phyloP scores from a whole-genome alignment of 2,797 vertebrate species.

The Masticophis lateralis region DNA sequence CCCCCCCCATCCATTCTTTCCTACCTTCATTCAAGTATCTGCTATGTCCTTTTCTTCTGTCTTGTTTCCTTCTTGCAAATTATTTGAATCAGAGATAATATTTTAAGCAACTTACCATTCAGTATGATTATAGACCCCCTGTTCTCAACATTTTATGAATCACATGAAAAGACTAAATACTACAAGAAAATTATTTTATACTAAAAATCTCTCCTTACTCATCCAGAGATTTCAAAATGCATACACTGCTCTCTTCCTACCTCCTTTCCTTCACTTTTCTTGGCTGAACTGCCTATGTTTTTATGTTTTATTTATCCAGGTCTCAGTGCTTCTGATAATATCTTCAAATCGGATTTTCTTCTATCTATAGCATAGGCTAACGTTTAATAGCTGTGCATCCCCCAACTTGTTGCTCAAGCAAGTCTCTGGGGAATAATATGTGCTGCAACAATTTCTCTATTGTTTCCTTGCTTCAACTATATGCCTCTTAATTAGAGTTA shows the following conservation, averaged over 20 bases:
- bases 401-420: constrained; percentile 89
- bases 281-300: constrained; percentile 38
- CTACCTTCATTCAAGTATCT: neutral
- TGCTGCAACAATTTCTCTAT: constrained; percentile 89
- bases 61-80: neutral
- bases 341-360: constrained; percentile 68
- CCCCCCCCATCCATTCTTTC: neutral
- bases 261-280: constrained; percentile 42
- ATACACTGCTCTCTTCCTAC: neutral
- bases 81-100: constrained; percentile 4
- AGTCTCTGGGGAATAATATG: constrained; percentile 91
- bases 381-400: constrained; percentile 60
- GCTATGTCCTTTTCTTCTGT: constrained; percentile 7
- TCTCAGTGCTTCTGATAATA: constrained; percentile 63
- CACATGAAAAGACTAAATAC: constrained; percentile 43
- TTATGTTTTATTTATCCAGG: constrained; percentile 37
- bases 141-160: constrained; percentile 30
- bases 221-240: constrained; percentile 4
- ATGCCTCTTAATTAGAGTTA: constrained; percentile 83
- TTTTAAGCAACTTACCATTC: constrained; percentile 3
- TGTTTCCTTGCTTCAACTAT: constrained; percentile 88
- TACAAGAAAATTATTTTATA: constrained; percentile 29
- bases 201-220: neutral
- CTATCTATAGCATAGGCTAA: constrained; percentile 66
- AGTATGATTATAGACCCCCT: constrained; percentile 15